phyloP scores from a whole-genome alignment of 2,797 vertebrate genomes.

The Brachyrhaphis roseni region DNA sequence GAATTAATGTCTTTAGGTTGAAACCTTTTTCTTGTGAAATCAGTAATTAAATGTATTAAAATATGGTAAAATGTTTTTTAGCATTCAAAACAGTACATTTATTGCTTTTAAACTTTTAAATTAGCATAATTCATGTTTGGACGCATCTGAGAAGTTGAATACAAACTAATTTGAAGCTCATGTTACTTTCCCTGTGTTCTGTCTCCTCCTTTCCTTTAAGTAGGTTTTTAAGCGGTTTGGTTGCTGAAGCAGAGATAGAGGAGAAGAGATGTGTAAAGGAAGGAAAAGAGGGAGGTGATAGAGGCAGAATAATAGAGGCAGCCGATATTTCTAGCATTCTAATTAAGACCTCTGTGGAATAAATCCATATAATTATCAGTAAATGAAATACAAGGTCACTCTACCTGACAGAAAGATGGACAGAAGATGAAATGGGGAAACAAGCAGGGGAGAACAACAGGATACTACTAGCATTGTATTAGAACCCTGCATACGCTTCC shows the following conservation, averaged over 20 bases:
- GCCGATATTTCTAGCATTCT: slow-evolving; percentile 99
- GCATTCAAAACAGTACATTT: background rate
- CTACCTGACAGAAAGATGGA: slow-evolving; percentile 69
- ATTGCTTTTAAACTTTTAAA: background rate
- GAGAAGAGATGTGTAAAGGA: slow-evolving; percentile 19
- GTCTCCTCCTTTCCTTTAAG: background rate
- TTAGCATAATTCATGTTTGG: background rate
- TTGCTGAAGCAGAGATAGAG: slow-evolving; percentile 5
- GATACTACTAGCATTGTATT: slow-evolving; percentile 16
- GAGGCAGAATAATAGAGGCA: slow-evolving; percentile 96
- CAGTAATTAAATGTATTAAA: background rate
- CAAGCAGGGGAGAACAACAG: slow-evolving; percentile 30
- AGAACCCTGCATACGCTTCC: background rate
- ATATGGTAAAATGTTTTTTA: background rate
- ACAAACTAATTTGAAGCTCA: background rate
- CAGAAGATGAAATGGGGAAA: slow-evolving; percentile 19
- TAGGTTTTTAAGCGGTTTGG: slow-evolving; percentile 11
- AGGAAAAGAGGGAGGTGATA: slow-evolving; percentile 86
- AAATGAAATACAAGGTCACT: slow-evolving; percentile 99
- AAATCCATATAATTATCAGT: slow-evolving; percentile 99
- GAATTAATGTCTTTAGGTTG: slow-evolving; percentile 3
- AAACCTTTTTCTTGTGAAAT: background rate
- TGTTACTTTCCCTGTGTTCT: background rate
- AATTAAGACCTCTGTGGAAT: slow-evolving; percentile 99
- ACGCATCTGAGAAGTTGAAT: background rate